Conservation (phyloP, 1,140 invertebrate genomes). For the Megathymus violae region DNA sequence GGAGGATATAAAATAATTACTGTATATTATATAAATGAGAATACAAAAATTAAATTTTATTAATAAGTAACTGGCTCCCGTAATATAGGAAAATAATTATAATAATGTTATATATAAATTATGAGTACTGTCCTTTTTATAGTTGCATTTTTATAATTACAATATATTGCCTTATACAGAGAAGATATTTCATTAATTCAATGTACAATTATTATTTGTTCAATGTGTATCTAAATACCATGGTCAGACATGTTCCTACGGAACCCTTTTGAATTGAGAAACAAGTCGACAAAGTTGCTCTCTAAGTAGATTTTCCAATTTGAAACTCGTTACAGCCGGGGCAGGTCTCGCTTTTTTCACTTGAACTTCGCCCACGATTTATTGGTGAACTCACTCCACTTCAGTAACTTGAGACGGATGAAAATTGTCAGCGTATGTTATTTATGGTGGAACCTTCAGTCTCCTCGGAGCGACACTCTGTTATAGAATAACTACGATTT, state of each 20-base stretch:
- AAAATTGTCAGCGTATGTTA: constrained; percentile 61
- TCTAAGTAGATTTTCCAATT: constrained; percentile 76
- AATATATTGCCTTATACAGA: too few species aligned
- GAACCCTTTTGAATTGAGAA: constrained; percentile 1
- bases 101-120: too few species aligned
- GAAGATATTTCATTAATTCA: too few species aligned
- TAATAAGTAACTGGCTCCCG: too few species aligned
- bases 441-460: constrained; percentile 48
- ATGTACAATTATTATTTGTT: too few species aligned
- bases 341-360: constrained; percentile 55
- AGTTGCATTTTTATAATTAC: too few species aligned
- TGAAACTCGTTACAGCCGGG: constrained; percentile 67
- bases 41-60: too few species aligned
- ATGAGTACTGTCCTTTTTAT: too few species aligned
- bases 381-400: constrained; percentile 59
- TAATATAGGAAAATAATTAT: too few species aligned
- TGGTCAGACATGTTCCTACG: not conserved
- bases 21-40: too few species aligned
- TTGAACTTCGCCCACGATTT: constrained; percentile 63
- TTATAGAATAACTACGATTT: not conserved
- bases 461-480: not conserved
- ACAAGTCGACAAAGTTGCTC: constrained; percentile 49
- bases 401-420: constrained; percentile 48
- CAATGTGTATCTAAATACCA: not conserved
- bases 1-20: too few species aligned